These are phyloP conservation scores for Cataglyphis altisquamis DNA, from an alignment of 2,888 invertebrate species.

Conservation along the genomic window DNA sequence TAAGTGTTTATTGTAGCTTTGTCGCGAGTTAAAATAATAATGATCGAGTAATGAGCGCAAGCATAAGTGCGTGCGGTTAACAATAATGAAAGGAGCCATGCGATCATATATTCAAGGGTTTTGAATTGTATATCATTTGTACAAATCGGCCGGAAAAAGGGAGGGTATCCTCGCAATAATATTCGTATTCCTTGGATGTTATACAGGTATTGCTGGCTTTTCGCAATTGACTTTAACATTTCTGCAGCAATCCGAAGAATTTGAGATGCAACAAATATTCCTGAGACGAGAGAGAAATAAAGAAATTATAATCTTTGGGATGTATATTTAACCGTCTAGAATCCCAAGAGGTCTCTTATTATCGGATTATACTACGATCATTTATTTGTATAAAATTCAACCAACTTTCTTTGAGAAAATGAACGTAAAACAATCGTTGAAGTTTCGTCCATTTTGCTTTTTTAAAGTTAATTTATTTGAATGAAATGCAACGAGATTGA, in stretches of 20 bases:
- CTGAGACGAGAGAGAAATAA: conserved; percentile 6
- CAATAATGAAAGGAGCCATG: conserved; percentile 23
- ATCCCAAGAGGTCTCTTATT: conserved; percentile 17
- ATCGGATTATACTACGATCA: conserved; percentile 29
- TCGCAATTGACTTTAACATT: conserved; percentile 11
- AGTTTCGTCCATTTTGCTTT: conserved; percentile 10
- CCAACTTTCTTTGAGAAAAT: conserved; percentile 10
- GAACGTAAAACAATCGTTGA: background rate
- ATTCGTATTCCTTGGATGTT: conserved; percentile 28
- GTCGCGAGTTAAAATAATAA: conserved; percentile 31
- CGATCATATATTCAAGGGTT: conserved; percentile 44
- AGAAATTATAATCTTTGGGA: conserved; percentile 36
- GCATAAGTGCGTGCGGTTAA: conserved; percentile 7
- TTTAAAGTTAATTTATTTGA: conserved; percentile 21
- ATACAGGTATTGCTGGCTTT: conserved; percentile 34
- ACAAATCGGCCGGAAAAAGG: conserved; percentile 15
- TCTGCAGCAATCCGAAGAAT: conserved; percentile 29
- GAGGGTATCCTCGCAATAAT: conserved; percentile 24
- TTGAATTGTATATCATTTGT: conserved; percentile 29
- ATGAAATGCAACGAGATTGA: background rate
- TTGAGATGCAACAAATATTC: conserved; percentile 41
- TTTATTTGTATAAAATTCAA: conserved; percentile 33
- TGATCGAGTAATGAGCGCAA: background rate
- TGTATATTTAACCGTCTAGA: conserved; percentile 31
- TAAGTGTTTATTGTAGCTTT: conserved; percentile 39